Percentiles rank a stretch among this genome's conserved stretches.
phyloP scores from a whole-genome alignment of 2,113 vertebrate species.

The Mesitornis unicolor region DNA sequence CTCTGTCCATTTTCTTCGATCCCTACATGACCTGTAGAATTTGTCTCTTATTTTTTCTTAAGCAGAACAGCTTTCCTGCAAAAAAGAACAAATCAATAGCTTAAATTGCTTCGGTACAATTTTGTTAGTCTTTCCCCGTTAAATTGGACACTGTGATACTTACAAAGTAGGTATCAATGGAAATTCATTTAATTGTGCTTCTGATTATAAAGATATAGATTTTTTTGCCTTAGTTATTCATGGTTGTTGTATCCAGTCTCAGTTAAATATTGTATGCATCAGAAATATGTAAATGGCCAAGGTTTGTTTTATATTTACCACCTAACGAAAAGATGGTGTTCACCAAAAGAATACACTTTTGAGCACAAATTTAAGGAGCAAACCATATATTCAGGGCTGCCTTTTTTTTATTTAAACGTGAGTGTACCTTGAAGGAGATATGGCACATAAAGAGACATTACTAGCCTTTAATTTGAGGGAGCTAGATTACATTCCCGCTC shows the following conservation, averaged over 20 bases:
- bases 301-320: neutral
- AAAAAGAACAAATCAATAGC: neutral
- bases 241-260: neutral
- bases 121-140: neutral
- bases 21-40: neutral
- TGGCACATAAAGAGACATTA: neutral
- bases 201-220: neutral
- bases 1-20: neutral
- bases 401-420: neutral
- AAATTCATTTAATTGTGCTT: neutral
- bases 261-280: neutral
- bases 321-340: neutral
- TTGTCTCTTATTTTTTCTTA: neutral
- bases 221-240: slow-evolving; percentile 1
- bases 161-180: neutral
- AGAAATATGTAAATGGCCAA: neutral
- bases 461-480: neutral
- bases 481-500: neutral
- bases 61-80: neutral
- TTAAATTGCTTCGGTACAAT: neutral
- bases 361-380: neutral
- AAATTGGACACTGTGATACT: neutral
- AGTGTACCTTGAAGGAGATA: neutral
- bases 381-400: neutral
- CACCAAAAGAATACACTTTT: neutral